phyloP scores from a whole-genome alignment of 2,888 invertebrate genomes.

The Yponomeuta cagnagella region DNA sequence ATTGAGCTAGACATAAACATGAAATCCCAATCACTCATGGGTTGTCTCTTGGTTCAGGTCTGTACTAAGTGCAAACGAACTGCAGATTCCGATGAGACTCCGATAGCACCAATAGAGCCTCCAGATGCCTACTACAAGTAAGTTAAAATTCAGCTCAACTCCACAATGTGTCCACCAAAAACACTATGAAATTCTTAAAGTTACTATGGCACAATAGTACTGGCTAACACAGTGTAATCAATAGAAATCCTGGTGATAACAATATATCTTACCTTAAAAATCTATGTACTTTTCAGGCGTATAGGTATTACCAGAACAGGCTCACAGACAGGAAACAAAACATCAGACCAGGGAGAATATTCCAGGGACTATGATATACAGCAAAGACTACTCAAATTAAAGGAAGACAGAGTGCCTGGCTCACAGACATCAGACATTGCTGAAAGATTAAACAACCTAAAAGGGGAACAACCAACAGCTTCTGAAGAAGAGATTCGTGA shows the following conservation, averaged over 20 bases:
- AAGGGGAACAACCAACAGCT: slow-evolving; percentile 54
- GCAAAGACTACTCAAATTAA: slow-evolving; percentile 81
- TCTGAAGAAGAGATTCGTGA: slow-evolving; percentile 79
- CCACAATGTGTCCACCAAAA: not conserved
- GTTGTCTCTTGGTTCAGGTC: slow-evolving; percentile 36
- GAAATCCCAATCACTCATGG: not conserved
- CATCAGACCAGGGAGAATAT: slow-evolving; percentile 35
- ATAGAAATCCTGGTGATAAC: too few species aligned
- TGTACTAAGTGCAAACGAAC: slow-evolving; percentile 52
- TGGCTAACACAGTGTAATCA: too few species aligned
- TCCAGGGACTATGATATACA: slow-evolving; percentile 78
- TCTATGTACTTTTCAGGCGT: slow-evolving; percentile 26
- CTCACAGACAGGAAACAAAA: slow-evolving; percentile 14
- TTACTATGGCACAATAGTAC: too few species aligned
- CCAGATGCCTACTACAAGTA: slow-evolving; percentile 78
- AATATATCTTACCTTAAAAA: too few species aligned
- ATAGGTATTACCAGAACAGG: slow-evolving; percentile 27
- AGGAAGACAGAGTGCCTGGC: slow-evolving; percentile 62
- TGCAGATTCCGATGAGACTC: slow-evolving; percentile 28
- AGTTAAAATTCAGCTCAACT: slow-evolving; percentile 23
- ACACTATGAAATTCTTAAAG: slow-evolving; percentile 11
- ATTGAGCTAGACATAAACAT: not conserved
- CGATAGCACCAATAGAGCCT: slow-evolving; percentile 36
- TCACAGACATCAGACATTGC: slow-evolving; percentile 34
- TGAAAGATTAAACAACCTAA: slow-evolving; percentile 48